Base-by-base conservation (phyloP, 1,140 invertebrate species). In the Hyphantria cunea region DNA sequence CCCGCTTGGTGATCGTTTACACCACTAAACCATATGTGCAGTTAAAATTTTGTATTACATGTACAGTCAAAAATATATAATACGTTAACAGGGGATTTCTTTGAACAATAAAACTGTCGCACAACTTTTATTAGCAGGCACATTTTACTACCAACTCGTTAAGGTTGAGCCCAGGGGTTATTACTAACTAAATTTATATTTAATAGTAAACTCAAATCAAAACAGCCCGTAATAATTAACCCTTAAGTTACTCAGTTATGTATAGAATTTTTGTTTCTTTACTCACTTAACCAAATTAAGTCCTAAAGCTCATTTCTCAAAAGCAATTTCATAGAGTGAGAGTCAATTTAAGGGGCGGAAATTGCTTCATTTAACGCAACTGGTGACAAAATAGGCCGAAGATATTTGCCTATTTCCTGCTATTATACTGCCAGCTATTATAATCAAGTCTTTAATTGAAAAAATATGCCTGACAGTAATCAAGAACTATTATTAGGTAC, bases 331-430 rank as follows among this genome's bases (percentile, higher is more conserved):
- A 75, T 72, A 73, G 70, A 72, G 48, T 70, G 71, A 79, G 71
- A 79, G 72, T 80, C 71, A 75, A 77, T 81, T 81, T 80, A 76
- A 74, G 68, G 68, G 64, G 49, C 65, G 76, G 75, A 84, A 81
- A 81, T 80, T 84, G 72, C 74, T 82, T 82, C 75, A 74, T 81
- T 81, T 70, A 77, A 78, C 67, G 68, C 70, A 68, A 68, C 68
- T 73, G 51, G 66, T 70, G 68, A 77, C 75, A 67, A 79, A 82
- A 74, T 70, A 71, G 58, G 54, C 62, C 67, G 64, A 54, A 72
- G 54, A 68, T 61, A 56, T 71, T 68, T 65, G 58, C 59, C 63
- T 68, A 72, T 70, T 74, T 68, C 61, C 61, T 60, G 52, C 45
- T 41, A 31, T 11, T 14, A 39, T 17, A 33, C 31, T 10, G 15